A percentile compares a stretch with the other conserved stretches of the same genome.
Conservation (phyloP, 2,888 invertebrate species). For the Meghimatium bilineatum region DNA sequence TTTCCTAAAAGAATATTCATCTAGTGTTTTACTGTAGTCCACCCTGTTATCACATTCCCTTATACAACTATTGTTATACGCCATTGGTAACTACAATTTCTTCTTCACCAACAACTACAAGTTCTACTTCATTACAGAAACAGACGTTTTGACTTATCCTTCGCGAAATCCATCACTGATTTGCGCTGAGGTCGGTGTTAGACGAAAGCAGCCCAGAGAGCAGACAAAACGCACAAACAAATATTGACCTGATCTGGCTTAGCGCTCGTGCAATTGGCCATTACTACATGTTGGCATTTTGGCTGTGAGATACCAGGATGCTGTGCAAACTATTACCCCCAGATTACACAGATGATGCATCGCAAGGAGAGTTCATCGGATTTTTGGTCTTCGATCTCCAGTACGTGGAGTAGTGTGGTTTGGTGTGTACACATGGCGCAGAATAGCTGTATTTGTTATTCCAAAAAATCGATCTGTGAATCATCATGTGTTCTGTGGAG, state of each 20-base stretch:
- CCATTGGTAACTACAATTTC: no score
- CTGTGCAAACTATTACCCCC: neutral
- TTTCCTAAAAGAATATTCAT: no score
- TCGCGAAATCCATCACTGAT: neutral
- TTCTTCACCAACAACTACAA: neutral
- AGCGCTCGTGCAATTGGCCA: slow-evolving; percentile 11
- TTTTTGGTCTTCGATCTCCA: neutral
- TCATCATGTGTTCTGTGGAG: no score
- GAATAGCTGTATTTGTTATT: no score
- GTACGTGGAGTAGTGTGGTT: no score
- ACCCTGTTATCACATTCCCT: no score
- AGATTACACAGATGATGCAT: neutral
- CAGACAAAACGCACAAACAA: neutral
- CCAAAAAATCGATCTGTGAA: no score
- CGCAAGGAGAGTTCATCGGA: neutral
- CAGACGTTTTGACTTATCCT: neutral
- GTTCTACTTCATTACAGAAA: neutral
- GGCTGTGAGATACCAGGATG: neutral
- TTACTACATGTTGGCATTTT: neutral
- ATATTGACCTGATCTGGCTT: slow-evolving; percentile 28
- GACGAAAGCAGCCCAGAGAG: neutral
- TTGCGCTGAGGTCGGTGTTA: neutral
- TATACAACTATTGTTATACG: no score
- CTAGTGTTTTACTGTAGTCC: no score
- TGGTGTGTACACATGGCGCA: no score